Base-by-base conservation (phyloP, 2,113 vertebrate genomes). In the Cephalopholis sonnerati region DNA sequence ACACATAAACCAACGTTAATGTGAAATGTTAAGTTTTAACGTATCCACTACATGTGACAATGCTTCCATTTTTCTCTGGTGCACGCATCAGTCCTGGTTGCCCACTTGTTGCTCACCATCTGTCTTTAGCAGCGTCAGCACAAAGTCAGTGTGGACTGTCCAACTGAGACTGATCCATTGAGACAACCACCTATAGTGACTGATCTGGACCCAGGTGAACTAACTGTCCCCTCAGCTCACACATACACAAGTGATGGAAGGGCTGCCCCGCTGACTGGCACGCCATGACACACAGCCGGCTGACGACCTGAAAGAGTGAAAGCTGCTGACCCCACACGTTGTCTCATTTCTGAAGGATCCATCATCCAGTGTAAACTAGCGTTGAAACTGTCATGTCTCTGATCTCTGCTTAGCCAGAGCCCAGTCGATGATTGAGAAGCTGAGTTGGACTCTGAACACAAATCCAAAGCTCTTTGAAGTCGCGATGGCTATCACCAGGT, bases 291-390 rank as follows among this genome's bases (percentile, higher is more conserved):
- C 67, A 7, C 67, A 16, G 25, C 22, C 12, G 4, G 11, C 36
- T 17, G 58, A 59, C 57, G 81, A 65, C 46, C 76, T 67, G 71
- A 75, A 15, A 41, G 59, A 80, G 80, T 66, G 77, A 88, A 91
- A 90, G 82, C 83, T 90, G 91, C 92, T 93, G 92, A 94, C 70
- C 86, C 68, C 67, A 83, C 91, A 87, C 4, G 75, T 77, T 87
- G 87, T 89, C 88, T 76, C 81, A 59, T 87, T 64, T 81, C 70
- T 64, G 70, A 18, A 86, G n/a, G 50, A 70, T 89, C 83, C 69
- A 51, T 89, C 90, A 89, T 32, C 55, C 59, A 3, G 15, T 1
- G 24, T 69, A 59, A 77, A 83, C 75, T 27, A 22, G 58, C 2
- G 46, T 6, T 25, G 61, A 66, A 71, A 44, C 80, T 44, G 85